These are phyloP conservation scores for Pocillopora grandis DNA, from an alignment of 92 coral and sea anemone species.

Conservation along the genomic window DNA sequence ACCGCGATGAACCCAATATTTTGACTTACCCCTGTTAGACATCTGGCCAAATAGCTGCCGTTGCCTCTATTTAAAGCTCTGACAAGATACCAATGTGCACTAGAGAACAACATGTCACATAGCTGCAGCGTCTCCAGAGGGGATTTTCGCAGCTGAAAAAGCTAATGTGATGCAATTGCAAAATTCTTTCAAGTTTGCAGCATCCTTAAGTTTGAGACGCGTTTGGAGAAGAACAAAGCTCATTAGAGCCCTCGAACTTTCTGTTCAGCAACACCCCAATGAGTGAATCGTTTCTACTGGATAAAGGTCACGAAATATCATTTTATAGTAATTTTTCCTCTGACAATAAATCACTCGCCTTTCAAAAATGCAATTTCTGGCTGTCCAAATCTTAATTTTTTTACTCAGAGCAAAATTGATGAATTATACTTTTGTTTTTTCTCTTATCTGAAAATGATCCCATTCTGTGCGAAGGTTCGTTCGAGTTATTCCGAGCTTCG, in stretches of 20 bases:
- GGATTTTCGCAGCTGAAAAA: not conserved
- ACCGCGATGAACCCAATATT: not conserved
- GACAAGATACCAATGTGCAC: constrained; percentile 9
- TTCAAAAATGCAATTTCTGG: too few relatives aligned
- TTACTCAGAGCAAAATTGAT: too few relatives aligned
- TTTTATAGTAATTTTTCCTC: not conserved
- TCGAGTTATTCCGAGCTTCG: too few relatives aligned
- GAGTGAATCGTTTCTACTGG: not conserved
- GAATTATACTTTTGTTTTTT: too few relatives aligned
- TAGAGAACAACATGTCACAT: constrained; percentile 13
- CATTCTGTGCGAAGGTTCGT: too few relatives aligned
- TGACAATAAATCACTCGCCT: too few relatives aligned
- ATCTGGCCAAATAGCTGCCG: not conserved
- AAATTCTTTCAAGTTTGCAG: not conserved
- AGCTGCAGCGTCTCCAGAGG: not conserved
- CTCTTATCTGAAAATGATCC: too few relatives aligned
- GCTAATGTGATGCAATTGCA: not conserved
- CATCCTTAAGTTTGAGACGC: not conserved
- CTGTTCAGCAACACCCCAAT: not conserved
- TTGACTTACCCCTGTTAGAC: constrained; percentile 19
- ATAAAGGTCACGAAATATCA: not conserved
- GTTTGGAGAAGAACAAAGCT: not conserved
- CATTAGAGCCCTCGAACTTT: not conserved
- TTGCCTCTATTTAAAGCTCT: constrained; percentile 21
- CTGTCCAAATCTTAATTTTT: too few relatives aligned